These are phyloP conservation scores for Aeoliscus strigatus DNA, from an alignment of 2,797 vertebrate species.

Conservation along the genomic window DNA sequence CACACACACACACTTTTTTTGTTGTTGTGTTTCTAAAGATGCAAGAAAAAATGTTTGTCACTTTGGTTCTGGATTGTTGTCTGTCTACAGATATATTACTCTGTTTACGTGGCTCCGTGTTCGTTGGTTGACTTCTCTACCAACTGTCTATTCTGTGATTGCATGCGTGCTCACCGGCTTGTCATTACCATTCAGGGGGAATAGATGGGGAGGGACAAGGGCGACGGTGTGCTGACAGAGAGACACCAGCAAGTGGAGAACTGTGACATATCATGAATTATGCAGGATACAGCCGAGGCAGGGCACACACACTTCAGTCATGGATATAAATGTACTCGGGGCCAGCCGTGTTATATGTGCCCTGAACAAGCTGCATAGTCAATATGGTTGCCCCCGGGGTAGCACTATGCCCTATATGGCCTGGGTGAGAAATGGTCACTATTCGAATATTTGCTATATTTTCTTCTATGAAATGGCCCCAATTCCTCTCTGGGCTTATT, in stretches of 20 bases:
- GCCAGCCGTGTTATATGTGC: conserved; percentile 55
- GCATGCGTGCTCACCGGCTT: conserved; percentile 13
- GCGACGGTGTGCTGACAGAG: conserved; percentile 58
- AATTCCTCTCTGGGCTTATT: conserved; percentile 5
- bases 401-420: conserved; percentile 5
- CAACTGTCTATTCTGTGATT: conserved; percentile 8
- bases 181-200: conserved; percentile 54
- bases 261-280: conserved; percentile 69
- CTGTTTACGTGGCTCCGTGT: neutral
- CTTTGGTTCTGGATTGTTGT: conserved; percentile 6
- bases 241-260: conserved; percentile 55
- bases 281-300: conserved; percentile 55
- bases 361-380: conserved; percentile 45
- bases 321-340: conserved; percentile 60
- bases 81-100: neutral
- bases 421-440: conserved; percentile 16
- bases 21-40: too few species aligned
- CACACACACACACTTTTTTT: neutral
- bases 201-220: conserved; percentile 50
- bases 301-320: conserved; percentile 52
- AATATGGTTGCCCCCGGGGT: conserved; percentile 30
- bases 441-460: conserved; percentile 24
- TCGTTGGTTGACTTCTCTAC: conserved; percentile 4
- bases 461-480: conserved; percentile 12
- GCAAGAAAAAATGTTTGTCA: conserved; percentile 1